phyloP scores from a whole-genome alignment of 2,113 vertebrate genomes.

The Pitta sordida region DNA sequence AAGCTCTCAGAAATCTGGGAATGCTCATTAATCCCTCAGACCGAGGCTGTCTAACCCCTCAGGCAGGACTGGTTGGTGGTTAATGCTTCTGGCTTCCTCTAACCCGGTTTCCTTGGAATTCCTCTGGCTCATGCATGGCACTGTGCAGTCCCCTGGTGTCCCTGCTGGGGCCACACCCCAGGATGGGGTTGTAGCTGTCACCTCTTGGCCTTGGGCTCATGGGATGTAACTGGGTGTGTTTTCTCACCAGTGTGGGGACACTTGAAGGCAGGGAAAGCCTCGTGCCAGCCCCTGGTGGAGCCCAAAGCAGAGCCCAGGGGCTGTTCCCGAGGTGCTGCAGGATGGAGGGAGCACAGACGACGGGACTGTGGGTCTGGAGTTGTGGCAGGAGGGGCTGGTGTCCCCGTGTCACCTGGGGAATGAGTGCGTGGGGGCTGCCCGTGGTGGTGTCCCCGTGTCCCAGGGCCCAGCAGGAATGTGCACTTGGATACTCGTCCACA shows the following conservation, averaged over 20 bases:
- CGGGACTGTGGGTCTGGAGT: neutral
- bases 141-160: neutral
- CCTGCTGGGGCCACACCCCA: neutral
- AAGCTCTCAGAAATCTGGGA: conserved; percentile 1
- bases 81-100: conserved; percentile 5
- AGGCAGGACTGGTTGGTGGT: neutral
- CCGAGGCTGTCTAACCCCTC: neutral
- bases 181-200: neutral
- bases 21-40: neutral
- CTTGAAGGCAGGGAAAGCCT: neutral
- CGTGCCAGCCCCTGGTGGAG: neutral
- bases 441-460: neutral
- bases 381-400: neutral
- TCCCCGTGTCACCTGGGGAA: neutral
- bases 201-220: neutral
- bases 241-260: neutral
- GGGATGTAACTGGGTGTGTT: neutral
- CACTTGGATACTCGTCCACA: neutral
- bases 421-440: neutral
- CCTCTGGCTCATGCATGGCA: neutral
- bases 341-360: rapidly evolving
- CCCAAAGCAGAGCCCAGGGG: neutral
- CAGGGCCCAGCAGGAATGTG: neutral
- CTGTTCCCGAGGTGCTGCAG: neutral
- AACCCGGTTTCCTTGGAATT: neutral